Evolutionary conservation across 2,113 vertebrate genomes (phyloP).

Genomic region (Pedionomus torquatus): DNA sequence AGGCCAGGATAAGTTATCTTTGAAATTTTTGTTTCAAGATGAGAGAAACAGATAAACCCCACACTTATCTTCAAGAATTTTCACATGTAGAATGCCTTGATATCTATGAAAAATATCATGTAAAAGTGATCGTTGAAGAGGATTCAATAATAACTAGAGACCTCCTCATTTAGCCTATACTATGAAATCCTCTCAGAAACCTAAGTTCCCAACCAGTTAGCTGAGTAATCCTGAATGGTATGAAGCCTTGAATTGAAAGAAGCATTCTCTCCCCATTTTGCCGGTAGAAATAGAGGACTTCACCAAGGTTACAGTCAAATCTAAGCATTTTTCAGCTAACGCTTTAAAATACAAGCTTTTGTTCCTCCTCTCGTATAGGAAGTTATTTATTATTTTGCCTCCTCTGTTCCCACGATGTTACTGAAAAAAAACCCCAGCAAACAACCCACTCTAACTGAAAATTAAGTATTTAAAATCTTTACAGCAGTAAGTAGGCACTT

Average conservation of each 20-base stretch:
- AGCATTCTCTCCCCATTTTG: not conserved
- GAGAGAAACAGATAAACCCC: not conserved
- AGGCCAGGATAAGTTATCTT: not conserved
- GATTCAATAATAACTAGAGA: not conserved
- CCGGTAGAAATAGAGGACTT: not conserved
- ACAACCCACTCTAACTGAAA: not conserved
- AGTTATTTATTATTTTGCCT: constrained; percentile 3
- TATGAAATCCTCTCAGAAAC: not conserved
- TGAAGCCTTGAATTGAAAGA: not conserved
- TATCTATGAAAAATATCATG: not conserved
- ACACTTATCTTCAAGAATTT: not conserved
- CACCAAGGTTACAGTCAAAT: not conserved
- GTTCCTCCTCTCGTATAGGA: not conserved
- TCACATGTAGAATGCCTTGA: not conserved
- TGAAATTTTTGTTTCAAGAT: not conserved
- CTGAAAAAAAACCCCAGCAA: not conserved
- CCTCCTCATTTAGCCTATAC: not conserved
- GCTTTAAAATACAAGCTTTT: constrained; percentile 1
- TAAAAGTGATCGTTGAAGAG: not conserved
- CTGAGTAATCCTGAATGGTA: not conserved
- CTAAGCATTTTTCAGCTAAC: not conserved
- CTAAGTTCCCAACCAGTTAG: not conserved
- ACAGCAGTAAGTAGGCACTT: not conserved
- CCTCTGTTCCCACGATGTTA: not conserved
- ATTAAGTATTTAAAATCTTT: not conserved